Conservation (phyloP, 2,888 invertebrate species). For the Heterodera filipjevi region DNA sequence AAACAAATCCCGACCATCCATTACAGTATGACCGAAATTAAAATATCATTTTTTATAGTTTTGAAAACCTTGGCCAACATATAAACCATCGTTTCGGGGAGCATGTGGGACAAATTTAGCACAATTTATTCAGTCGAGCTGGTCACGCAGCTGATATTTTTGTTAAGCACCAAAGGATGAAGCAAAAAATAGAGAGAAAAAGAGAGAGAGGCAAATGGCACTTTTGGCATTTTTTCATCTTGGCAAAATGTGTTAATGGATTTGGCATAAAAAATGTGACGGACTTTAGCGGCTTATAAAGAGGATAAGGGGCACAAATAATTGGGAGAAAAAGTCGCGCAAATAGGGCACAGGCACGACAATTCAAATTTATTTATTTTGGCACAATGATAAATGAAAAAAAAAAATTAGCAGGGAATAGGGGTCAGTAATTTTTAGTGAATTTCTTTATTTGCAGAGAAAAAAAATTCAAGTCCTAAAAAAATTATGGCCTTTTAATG, state of each 20-base stretch:
- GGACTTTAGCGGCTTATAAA: background rate
- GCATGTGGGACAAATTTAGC: conserved; percentile 5
- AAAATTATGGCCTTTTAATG: too few relatives aligned
- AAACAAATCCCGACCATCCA: too few relatives aligned
- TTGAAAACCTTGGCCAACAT: conserved; percentile 36
- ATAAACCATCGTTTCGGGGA: conserved; percentile 36
- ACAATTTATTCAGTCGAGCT: background rate
- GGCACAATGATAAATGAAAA: background rate
- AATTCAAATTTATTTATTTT: background rate
- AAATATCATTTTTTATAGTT: conserved; percentile 11
- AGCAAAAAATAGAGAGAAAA: background rate
- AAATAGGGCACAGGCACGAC: background rate
- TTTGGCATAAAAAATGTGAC: background rate
- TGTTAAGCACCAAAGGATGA: background rate
- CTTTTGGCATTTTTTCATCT: background rate
- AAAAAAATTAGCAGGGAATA: background rate
- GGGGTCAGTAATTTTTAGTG: too few relatives aligned
- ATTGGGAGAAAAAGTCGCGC: background rate
- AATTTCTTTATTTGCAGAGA: too few relatives aligned
- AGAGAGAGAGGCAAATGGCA: too few relatives aligned
- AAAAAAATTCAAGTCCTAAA: too few relatives aligned
- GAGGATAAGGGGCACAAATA: background rate
- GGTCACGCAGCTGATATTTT: too few relatives aligned
- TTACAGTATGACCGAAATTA: too few relatives aligned
- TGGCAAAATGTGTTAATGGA: too few relatives aligned